phyloP scores from a whole-genome alignment of 2,113 vertebrate genomes.

The Sorex araneus region DNA sequence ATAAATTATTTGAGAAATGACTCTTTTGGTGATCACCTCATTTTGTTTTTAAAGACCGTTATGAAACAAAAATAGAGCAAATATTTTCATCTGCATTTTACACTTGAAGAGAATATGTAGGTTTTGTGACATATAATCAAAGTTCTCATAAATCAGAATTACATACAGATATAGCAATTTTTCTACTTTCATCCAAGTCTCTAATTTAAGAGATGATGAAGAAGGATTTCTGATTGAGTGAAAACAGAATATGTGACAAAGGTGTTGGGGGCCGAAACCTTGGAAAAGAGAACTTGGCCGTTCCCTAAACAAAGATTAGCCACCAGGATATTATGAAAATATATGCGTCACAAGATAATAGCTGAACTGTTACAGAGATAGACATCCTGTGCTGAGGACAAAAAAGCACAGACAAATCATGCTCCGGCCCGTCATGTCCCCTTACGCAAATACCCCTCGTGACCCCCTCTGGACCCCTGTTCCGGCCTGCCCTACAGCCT shows the following conservation, averaged over 20 bases:
- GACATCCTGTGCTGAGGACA: no score
- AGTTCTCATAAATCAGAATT: slow-evolving; percentile 32
- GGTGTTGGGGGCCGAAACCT: no score
- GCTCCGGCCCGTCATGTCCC: no score
- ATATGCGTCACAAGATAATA: no score
- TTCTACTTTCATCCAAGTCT: not conserved
- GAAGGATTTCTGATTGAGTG: not conserved
- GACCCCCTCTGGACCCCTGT: no score
- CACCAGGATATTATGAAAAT: no score
- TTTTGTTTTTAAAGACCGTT: slow-evolving; percentile 32
- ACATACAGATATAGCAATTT: not conserved
- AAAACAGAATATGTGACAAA: slow-evolving; percentile 5
- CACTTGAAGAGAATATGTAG: slow-evolving; percentile 32
- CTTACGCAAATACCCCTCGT: no score
- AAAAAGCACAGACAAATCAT: no score
- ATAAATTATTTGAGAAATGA: not conserved
- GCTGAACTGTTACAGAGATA: no score
- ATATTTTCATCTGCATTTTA: slow-evolving; percentile 30
- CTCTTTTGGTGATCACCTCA: not conserved
- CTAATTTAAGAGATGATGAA: not conserved
- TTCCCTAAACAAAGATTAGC: no score
- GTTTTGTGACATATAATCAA: not conserved
- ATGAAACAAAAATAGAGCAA: not conserved
- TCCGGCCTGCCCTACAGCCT: no score
- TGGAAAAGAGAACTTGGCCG: no score